Base-by-base conservation (phyloP, 2,797 vertebrate species). In the Alca torda region DNA sequence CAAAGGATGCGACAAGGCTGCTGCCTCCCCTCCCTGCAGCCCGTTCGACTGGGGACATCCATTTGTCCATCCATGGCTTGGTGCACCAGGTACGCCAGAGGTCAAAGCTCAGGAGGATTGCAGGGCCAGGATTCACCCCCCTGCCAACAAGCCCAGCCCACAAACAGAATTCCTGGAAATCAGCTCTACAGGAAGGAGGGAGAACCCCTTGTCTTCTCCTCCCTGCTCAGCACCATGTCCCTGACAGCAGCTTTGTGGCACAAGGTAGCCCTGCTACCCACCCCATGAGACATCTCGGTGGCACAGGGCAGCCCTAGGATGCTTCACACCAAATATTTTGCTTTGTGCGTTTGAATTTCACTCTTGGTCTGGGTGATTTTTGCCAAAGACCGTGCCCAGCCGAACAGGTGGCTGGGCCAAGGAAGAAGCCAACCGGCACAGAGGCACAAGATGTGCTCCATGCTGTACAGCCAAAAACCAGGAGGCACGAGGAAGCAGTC, bases 41-140 rank as follows among this genome's bases (percentile, higher is more conserved):
- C 65, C 3, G 4, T 5, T 31, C 2, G 0, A 24, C n/a, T 16
- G 50, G 39, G 73, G 11, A 19, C 0, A 0, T 23, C 63, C 16
- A 0, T 59, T 45, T 45, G 50, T 19, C 88, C 37, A 0, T 23
- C 82, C 85, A 1, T 6, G 20, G 33, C 61, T 57, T 57, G n/a
- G 33, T 20, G 26, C 35, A n/a, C 20, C 6, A 5, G 12, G 19
- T n/a, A 13, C 80, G 17, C 6, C 54, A 56, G 48, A 75, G 54
- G 3, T 4, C 8, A 81, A 33, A 76, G 48, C 70, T 33, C 61
- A 30, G 6, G 16, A 13, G 6, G 5, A 15, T 28, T 8, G 2
- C 30, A 67, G 67, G 26, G 86, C 28, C 43, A 13, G 28, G 25
- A 19, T 43, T 89, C 84, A 75, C 31, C 5, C 24, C 48, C 4